A percentile compares a stretch with the other conserved stretches of the same genome.
Conservation (phyloP, 2,888 invertebrate genomes). For the Plebejus argus region DNA sequence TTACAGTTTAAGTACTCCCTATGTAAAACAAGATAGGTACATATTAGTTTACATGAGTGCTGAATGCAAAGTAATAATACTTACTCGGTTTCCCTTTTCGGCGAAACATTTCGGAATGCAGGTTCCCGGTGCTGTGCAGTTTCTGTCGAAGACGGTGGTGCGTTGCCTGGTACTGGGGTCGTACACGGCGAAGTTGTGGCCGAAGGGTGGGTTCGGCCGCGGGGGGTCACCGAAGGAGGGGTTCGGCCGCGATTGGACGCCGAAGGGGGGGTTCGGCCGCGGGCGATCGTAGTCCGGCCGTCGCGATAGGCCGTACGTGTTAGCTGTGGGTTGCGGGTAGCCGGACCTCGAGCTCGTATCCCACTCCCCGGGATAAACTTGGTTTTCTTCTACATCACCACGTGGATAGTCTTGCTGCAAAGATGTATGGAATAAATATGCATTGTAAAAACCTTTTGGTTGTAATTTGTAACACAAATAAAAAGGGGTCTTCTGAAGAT, state of each 20-base stretch:
- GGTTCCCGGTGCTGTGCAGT: conserved; percentile 84
- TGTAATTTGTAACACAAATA: no score
- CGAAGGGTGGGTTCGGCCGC: conserved; percentile 49
- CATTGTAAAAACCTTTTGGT: no score
- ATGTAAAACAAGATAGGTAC: no score
- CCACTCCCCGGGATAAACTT: conserved; percentile 45
- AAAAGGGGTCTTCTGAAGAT: no score
- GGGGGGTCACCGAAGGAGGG: conserved; percentile 48
- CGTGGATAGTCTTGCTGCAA: conserved; percentile 49
- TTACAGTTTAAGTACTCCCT: not conserved
- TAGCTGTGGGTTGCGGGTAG: conserved; percentile 36
- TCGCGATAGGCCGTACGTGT: conserved; percentile 35
- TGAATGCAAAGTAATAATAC: conserved; percentile 43
- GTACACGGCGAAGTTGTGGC: conserved; percentile 59
- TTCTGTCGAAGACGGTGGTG: conserved; percentile 68
- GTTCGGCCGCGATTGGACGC: conserved; percentile 43
- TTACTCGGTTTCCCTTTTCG: conserved; percentile 90
- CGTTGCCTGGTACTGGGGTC: conserved; percentile 68
- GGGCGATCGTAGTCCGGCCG: conserved; percentile 53
- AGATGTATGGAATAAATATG: not conserved
- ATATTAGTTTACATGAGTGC: no score
- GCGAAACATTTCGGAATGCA: conserved; percentile 94
- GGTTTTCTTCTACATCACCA: conserved; percentile 47
- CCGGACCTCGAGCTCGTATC: conserved; percentile 22
- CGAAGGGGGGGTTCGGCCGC: conserved; percentile 49